Evolutionary conservation across 2,113 vertebrate species (phyloP).

Genomic region (Glareola pratincola): DNA sequence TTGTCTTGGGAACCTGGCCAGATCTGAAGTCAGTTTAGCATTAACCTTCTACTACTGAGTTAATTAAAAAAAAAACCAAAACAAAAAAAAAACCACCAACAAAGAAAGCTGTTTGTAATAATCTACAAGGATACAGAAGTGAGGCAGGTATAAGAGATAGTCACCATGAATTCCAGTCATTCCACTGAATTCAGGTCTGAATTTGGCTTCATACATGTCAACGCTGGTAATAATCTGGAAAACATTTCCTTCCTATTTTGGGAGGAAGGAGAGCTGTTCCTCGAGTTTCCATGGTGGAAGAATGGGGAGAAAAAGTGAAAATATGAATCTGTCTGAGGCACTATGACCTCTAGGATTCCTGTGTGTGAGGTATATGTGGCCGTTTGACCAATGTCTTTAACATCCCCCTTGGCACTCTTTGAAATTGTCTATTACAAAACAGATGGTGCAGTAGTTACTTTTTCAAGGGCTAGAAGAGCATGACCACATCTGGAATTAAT

Average conservation of each 20-base stretch:
- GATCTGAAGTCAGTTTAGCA: background rate
- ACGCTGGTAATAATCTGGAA: background rate
- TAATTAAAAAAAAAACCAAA: background rate
- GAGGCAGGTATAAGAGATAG: background rate
- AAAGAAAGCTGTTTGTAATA: background rate
- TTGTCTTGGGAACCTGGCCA: background rate
- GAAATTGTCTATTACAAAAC: constrained; percentile 60
- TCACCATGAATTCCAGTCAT: background rate
- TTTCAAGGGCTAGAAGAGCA: constrained; percentile 47
- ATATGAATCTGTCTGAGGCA: constrained; percentile 31
- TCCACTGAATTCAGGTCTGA: background rate
- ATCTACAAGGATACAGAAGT: background rate
- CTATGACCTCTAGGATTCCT: constrained; percentile 43
- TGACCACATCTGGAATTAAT: constrained; percentile 60
- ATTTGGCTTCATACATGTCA: background rate
- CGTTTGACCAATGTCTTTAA: constrained; percentile 43
- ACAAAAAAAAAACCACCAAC: background rate
- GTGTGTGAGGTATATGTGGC: constrained; percentile 21
- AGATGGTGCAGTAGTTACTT: constrained; percentile 62
- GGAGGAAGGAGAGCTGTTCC: background rate
- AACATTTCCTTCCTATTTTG: background rate
- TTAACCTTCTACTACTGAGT: background rate
- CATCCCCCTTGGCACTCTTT: constrained; percentile 44
- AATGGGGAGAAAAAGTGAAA: constrained; percentile 4
- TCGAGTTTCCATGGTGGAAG: background rate